phyloP scores from a whole-genome alignment of 2,113 vertebrate genomes.

The Misgurnus anguillicaudatus region DNA sequence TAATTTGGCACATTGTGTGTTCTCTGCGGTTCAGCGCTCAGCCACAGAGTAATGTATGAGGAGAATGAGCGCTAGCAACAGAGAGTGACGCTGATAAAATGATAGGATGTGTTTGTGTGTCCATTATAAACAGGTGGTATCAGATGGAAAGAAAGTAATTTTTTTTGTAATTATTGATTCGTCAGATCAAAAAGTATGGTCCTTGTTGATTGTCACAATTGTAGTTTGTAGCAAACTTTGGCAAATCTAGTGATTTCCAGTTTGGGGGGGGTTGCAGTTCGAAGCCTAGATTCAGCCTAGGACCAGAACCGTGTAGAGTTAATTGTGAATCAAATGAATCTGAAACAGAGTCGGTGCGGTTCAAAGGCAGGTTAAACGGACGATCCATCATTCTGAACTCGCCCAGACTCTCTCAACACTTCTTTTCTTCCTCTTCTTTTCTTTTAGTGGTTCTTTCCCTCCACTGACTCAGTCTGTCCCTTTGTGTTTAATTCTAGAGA shows the following conservation, averaged over 20 bases:
- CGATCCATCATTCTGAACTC: constrained; percentile 37
- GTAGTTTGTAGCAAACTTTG: no score
- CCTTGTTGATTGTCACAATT: no score
- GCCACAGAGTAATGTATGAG: constrained; percentile 22
- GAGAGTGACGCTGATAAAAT: constrained; percentile 30
- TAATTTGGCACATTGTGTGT: constrained; percentile 46
- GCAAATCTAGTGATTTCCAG: no score
- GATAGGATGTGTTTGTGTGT: constrained; percentile 8
- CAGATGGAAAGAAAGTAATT: background rate
- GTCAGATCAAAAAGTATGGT: no score
- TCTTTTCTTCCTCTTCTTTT: constrained; percentile 15
- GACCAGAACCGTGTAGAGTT: background rate
- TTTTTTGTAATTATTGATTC: no score
- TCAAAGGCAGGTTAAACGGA: constrained; percentile 35
- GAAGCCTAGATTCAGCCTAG: background rate
- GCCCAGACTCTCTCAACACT: constrained; percentile 28
- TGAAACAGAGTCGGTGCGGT: constrained; percentile 15
- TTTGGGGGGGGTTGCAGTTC: no score
- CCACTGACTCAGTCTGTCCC: constrained; percentile 34
- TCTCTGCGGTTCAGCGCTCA: constrained; percentile 42
- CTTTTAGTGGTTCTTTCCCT: constrained; percentile 10
- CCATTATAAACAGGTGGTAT: background rate
- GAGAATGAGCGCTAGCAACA: background rate
- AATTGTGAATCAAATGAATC: constrained; percentile 26
- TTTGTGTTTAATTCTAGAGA: constrained; percentile 34